Conservation (phyloP, 2,888 invertebrate genomes). For the Aspidiotus rigidus region DNA sequence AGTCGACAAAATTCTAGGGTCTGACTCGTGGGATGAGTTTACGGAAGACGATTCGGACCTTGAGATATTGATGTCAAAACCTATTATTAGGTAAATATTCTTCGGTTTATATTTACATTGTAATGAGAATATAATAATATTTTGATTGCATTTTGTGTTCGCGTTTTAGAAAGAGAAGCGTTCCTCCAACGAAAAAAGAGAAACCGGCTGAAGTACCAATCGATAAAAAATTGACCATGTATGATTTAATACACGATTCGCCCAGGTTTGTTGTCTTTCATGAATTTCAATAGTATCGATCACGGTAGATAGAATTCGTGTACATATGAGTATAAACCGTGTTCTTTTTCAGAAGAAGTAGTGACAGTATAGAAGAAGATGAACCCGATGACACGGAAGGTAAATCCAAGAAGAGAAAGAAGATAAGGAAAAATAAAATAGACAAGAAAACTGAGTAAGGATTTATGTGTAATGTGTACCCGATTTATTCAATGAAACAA, state of each 20-base stretch:
- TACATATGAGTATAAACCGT: no score
- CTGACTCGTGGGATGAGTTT: not conserved
- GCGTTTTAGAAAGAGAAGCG: conserved; percentile 1
- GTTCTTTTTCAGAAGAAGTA: no score
- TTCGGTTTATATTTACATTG: not conserved
- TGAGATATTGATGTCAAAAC: conserved; percentile 20
- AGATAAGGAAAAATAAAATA: not conserved
- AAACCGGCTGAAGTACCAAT: conserved; percentile 14
- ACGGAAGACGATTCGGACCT: conserved; percentile 25
- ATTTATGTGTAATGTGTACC: no score
- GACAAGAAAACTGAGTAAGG: conserved; percentile 3
- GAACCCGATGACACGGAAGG: no score
- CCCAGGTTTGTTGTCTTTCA: conserved; percentile 1
- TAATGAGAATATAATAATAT: not conserved
- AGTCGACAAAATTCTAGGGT: not conserved
- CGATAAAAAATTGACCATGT: conserved; percentile 21
- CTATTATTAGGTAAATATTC: conserved; percentile 10
- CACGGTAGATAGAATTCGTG: no score
- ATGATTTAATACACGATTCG: conserved; percentile 24
- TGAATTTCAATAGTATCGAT: no score
- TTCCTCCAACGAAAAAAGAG: conserved; percentile 8
- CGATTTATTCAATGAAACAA: not conserved
- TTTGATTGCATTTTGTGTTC: not conserved
- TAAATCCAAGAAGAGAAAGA: not conserved
- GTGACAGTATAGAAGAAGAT: no score